These are phyloP conservation scores for Illadopsis cleaveri DNA, from an alignment of 2,113 vertebrate genomes.

Conservation along the genomic window DNA sequence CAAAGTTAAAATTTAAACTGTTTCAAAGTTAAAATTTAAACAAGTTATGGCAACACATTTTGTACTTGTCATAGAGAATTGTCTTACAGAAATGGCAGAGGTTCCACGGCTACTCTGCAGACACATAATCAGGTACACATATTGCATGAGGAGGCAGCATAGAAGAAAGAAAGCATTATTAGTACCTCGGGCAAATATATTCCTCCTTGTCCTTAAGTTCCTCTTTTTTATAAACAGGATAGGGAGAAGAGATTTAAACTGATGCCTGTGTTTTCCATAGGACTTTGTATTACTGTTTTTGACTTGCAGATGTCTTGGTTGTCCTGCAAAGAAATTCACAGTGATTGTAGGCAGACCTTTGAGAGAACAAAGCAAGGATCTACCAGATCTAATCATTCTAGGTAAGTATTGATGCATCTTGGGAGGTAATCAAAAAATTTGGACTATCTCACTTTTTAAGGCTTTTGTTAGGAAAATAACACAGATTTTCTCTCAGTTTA, in stretches of 20 bases:
- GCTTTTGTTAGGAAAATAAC: neutral
- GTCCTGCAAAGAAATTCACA: neutral
- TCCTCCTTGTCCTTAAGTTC: neutral
- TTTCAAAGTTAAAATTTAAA: neutral
- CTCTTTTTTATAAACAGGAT: neutral
- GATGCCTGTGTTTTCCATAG: neutral
- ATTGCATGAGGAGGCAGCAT: neutral
- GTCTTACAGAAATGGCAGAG: neutral
- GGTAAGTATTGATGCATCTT: neutral
- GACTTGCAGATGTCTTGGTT: neutral
- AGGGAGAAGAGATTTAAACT: neutral
- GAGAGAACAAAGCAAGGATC: neutral
- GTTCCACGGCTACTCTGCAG: neutral
- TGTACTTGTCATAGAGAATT: neutral
- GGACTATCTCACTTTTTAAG: neutral
- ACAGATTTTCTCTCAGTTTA: neutral
- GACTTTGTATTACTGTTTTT: neutral
- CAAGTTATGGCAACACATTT: neutral
- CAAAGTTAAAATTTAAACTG: neutral
- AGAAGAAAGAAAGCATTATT: neutral
- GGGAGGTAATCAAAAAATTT: neutral
- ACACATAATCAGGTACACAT: fast-evolving
- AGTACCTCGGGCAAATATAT: neutral
- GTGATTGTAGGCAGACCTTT: neutral
- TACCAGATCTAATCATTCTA: neutral